Percentiles rank a stretch among this genome's conserved stretches.
Evolutionary conservation across 1,140 invertebrate genomes (phyloP).

Genomic region (Atta colombica): DNA sequence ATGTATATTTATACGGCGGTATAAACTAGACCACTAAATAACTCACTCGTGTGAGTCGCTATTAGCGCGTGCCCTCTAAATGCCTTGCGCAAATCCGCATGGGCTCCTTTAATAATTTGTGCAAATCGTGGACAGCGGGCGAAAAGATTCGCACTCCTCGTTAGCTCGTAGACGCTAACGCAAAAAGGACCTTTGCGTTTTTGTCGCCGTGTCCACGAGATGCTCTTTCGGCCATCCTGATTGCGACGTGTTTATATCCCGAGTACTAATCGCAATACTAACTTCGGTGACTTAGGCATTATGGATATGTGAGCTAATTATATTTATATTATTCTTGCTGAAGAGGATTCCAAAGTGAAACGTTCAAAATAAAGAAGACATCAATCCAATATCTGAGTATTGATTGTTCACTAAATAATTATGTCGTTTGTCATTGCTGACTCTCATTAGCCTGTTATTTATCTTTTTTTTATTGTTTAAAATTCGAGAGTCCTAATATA

Average conservation of each 20-base stretch:
- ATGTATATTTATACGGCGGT: background rate
- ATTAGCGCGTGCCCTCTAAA: constrained; percentile 75
- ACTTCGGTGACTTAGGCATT: too few species aligned
- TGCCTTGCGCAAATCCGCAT: constrained; percentile 65
- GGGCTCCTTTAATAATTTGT: constrained; percentile 71
- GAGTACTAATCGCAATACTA: constrained; percentile 27
- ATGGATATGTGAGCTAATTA: too few species aligned
- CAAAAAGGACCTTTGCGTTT: constrained; percentile 9
- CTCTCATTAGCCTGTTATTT: too few species aligned
- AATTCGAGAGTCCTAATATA: too few species aligned
- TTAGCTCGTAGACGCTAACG: constrained; percentile 77
- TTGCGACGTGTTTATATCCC: background rate
- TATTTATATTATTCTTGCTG: too few species aligned
- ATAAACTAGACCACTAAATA: constrained; percentile 48
- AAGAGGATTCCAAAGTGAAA: too few species aligned
- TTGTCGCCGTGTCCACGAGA: background rate
- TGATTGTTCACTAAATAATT: too few species aligned
- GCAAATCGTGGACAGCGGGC: constrained; percentile 59
- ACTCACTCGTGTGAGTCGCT: constrained; percentile 24
- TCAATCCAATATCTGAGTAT: too few species aligned
- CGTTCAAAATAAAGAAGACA: too few species aligned
- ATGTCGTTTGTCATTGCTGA: too few species aligned
- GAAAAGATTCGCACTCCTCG: constrained; percentile 76
- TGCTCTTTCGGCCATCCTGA: background rate
- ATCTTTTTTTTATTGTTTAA: too few species aligned